Evolutionary conservation across 2,888 invertebrate species (phyloP), one percentile per base, ranked within the genome.

Genomic region (Nudaria mundana): DNA sequence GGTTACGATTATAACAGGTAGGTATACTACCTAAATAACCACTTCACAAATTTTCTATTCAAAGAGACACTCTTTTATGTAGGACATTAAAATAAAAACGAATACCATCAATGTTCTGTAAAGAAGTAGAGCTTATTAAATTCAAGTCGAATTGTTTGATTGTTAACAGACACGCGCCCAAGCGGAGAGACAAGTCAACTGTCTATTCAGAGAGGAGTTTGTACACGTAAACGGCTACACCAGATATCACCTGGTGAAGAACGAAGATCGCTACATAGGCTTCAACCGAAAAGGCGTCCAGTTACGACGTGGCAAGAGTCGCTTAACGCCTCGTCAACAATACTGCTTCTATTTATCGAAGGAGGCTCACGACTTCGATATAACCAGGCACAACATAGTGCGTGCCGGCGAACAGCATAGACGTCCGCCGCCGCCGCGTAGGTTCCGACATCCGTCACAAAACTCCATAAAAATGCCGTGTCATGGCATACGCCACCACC

Each of bases 141-240:
- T n/a, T n/a, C n/a, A n/a, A n/a, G n/a, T n/a, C n/a, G n/a, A n/a
- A n/a, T n/a, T n/a, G n/a, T n/a, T 24, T 48, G 8, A 14, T 71
- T 73, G 58, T 71, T 61, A 51, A 72, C 81, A 87, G 84, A 82
- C 86, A 29, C 82, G 90, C 69, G 83, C 84, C 66, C 90, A 91
- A 79, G 92, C 91, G 66, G 89, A 89, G 77, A 89, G 84, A 71
- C 88, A 90, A 67, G 79, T 87, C 61, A 90, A 83, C 76, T 92
- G 92, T 76, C 89, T 91, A 62, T 92, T 92, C 89, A 90, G 90
- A 80, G 92, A 93, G 81, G 90, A 89, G 64, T 90, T 91, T 84
- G 82, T 90, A 66, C 90, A 90, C 66, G 82, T 90, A 66, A 90
- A 90, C 66, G 90, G 91, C 68, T 92, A 92, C 86, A 90, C 91